Percentiles rank a stretch among this genome's conserved stretches.
These are phyloP conservation scores for Odontomyia ornata DNA, from an alignment of 2,888 invertebrate genomes.

Conservation along the genomic window DNA sequence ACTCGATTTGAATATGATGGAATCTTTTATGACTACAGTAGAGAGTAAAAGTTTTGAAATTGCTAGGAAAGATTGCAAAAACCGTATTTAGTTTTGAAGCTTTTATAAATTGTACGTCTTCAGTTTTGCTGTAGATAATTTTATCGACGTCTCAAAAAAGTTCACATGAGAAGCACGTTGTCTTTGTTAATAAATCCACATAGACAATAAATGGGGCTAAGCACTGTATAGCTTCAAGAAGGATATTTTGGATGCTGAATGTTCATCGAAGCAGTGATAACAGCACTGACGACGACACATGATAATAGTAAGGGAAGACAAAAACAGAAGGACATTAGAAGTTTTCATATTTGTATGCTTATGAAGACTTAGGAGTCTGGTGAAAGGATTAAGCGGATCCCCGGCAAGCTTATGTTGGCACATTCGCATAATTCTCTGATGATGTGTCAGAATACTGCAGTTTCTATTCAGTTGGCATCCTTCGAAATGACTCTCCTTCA, in stretches of 20 bases:
- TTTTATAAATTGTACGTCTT: too few species aligned
- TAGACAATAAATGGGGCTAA: too few species aligned
- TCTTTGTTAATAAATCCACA: too few species aligned
- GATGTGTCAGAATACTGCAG: conserved; percentile 6
- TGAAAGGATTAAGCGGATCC: conserved; percentile 38
- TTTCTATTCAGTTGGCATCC: conserved; percentile 4
- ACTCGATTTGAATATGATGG: too few species aligned
- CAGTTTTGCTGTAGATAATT: too few species aligned
- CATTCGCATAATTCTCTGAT: conserved; percentile 10
- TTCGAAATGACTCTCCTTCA: not conserved
- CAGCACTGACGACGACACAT: not conserved
- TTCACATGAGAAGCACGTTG: too few species aligned
- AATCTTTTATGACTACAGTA: too few species aligned
- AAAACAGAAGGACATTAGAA: conserved; percentile 39
- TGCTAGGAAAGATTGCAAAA: too few species aligned
- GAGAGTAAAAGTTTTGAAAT: too few species aligned
- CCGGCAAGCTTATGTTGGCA: conserved; percentile 1
- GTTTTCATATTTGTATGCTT: conserved; percentile 37
- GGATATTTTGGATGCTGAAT: not conserved
- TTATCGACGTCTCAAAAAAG: too few species aligned
- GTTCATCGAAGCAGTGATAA: not conserved
- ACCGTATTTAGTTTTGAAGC: too few species aligned
- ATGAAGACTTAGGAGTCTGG: conserved; percentile 33
- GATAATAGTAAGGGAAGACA: conserved; percentile 2
- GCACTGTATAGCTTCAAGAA: too few species aligned